phyloP scores from a whole-genome alignment of 2,888 invertebrate genomes.

The Thymelicus sylvestris region DNA sequence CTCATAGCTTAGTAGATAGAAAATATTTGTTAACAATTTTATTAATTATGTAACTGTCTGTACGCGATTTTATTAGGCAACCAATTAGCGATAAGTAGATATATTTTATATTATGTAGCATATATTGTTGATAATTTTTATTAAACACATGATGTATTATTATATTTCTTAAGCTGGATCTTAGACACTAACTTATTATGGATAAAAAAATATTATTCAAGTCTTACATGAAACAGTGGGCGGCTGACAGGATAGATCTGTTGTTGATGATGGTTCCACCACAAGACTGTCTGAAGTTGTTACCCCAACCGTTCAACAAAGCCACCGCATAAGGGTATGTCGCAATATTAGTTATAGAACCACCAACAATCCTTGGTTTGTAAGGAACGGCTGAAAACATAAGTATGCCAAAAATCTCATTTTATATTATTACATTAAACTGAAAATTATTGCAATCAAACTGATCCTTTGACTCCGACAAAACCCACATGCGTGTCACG shows the following conservation, averaged over 20 bases:
- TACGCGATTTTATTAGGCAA: no score
- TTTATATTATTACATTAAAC: background rate
- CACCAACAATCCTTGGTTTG: slow-evolving; percentile 44
- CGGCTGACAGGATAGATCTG: slow-evolving; percentile 35
- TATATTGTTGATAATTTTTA: no score
- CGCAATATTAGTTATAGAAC: slow-evolving; percentile 42
- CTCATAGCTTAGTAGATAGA: no score
- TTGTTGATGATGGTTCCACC: slow-evolving; percentile 39
- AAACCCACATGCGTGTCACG: background rate
- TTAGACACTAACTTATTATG: no score
- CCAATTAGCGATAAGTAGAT: no score
- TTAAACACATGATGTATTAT: no score
- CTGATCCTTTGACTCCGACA: slow-evolving; percentile 22
- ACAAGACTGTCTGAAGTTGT: slow-evolving; percentile 36
- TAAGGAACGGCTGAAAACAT: background rate
- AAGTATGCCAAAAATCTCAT: background rate
- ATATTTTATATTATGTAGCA: no score
- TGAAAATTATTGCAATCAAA: slow-evolving; percentile 23
- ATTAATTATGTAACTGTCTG: no score
- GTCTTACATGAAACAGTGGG: slow-evolving; percentile 37
- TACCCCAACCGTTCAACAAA: slow-evolving; percentile 41
- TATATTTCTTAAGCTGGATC: no score
- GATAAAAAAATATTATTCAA: no score
- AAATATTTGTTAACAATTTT: no score
- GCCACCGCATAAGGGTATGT: slow-evolving; percentile 44